Conservation (phyloP, 2,113 vertebrate genomes). For the Beaufortia kweichowensis region DNA sequence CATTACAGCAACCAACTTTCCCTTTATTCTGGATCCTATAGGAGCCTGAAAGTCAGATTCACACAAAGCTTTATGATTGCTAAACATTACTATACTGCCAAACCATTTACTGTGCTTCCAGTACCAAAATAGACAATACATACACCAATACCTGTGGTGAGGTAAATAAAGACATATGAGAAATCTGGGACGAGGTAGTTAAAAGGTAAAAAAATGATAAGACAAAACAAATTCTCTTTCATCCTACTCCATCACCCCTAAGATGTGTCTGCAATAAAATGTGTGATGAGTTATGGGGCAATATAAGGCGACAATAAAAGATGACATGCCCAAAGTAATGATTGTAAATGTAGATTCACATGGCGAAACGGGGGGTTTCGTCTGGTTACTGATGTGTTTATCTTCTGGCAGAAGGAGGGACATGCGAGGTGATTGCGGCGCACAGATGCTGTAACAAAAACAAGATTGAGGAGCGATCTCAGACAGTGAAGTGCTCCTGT, state of each 20-base stretch:
- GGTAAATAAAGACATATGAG: background rate
- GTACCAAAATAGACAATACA: background rate
- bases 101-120: background rate
- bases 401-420: slow-evolving; percentile 75
- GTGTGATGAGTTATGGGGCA: slow-evolving; percentile 20
- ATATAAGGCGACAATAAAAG: slow-evolving; percentile 16
- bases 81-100: background rate
- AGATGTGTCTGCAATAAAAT: slow-evolving; percentile 8
- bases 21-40: slow-evolving; percentile 21
- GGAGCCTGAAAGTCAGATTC: slow-evolving; percentile 17
- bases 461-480: slow-evolving; percentile 81
- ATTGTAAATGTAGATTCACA: background rate
- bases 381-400: slow-evolving; percentile 35
- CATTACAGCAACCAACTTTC: slow-evolving; percentile 27
- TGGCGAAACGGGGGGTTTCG: slow-evolving; percentile 18
- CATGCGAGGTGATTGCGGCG: slow-evolving; percentile 80
- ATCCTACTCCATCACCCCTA: background rate
- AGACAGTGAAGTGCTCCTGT: slow-evolving; percentile 84
- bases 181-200: background rate
- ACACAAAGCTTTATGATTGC: background rate
- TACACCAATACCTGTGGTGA: background rate
- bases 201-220: too few species aligned
- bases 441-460: slow-evolving; percentile 84
- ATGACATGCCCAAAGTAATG: slow-evolving; percentile 5
- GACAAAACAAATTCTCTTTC: background rate